A percentile compares a stretch with the other conserved stretches of the same genome.
These are phyloP conservation scores for Nesidiocoris tenuis DNA, from an alignment of 2,888 invertebrate species.

Conservation along the genomic window DNA sequence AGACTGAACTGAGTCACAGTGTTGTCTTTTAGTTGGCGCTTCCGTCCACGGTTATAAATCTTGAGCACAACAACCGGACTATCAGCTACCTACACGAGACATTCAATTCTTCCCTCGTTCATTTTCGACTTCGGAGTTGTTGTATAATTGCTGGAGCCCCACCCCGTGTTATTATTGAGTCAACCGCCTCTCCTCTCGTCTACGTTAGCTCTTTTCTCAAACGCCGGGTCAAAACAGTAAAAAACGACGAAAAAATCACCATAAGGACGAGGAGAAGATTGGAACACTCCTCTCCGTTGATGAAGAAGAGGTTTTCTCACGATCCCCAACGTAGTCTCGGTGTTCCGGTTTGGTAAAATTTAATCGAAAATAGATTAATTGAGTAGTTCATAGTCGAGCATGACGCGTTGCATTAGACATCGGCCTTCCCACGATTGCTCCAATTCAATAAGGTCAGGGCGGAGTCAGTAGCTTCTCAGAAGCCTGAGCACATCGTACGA, in stretches of 20 bases:
- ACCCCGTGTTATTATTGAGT: constrained; percentile 38
- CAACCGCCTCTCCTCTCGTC: constrained; percentile 13
- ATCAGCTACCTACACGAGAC: neutral
- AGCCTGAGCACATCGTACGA: no score
- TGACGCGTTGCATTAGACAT: neutral
- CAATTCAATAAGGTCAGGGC: neutral
- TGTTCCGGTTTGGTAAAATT: neutral
- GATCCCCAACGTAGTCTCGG: neutral
- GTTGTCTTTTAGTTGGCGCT: neutral
- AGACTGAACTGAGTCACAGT: neutral
- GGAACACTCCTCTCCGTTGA: neutral
- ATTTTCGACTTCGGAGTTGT: constrained; percentile 4
- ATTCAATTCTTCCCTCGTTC: neutral
- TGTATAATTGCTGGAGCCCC: constrained; percentile 28
- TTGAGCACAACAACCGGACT: neutral
- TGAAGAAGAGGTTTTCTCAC: neutral
- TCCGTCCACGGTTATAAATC: neutral
- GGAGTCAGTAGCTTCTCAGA: no score
- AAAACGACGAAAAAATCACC: neutral
- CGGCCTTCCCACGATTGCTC: neutral
- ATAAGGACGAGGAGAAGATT: neutral
- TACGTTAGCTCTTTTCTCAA: neutral
- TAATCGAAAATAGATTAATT: neutral
- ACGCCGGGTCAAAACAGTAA: neutral
- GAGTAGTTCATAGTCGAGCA: neutral